phyloP scores from a whole-genome alignment of 2,888 invertebrate genomes.

The Carcina quercana region DNA sequence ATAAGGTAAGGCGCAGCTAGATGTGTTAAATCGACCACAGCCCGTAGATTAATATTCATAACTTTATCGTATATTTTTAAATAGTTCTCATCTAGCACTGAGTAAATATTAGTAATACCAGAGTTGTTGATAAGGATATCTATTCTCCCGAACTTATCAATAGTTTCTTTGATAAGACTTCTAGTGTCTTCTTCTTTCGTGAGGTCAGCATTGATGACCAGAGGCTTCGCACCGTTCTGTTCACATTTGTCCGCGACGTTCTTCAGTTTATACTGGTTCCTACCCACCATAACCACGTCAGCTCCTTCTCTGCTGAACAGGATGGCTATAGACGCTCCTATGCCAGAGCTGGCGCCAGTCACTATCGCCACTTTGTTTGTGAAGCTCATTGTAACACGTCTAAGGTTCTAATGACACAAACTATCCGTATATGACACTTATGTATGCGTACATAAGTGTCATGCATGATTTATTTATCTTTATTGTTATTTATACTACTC shows the following conservation, averaged over 20 bases:
- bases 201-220: conserved; percentile 28
- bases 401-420: not conserved
- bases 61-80: conserved; percentile 25
- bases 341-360: conserved; percentile 30
- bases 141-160: conserved; percentile 26
- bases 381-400: conserved; percentile 22
- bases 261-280: conserved; percentile 24
- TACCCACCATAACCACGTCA: conserved; percentile 24
- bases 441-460: too few relatives aligned
- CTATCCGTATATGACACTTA: too few relatives aligned
- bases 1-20: conserved; percentile 26
- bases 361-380: conserved; percentile 29
- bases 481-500: too few relatives aligned
- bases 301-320: conserved; percentile 28
- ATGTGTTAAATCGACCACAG: conserved; percentile 21
- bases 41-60: conserved; percentile 24
- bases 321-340: conserved; percentile 28
- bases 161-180: conserved; percentile 21
- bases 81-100: conserved; percentile 19
- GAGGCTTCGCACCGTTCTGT: conserved; percentile 15
- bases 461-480: too few relatives aligned
- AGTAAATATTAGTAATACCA: conserved; percentile 16
- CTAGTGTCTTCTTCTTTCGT: conserved; percentile 23
- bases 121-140: conserved; percentile 37
- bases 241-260: conserved; percentile 19